These are phyloP conservation scores for Fragum sueziense DNA, from an alignment of 2,888 invertebrate species.

Conservation along the genomic window DNA sequence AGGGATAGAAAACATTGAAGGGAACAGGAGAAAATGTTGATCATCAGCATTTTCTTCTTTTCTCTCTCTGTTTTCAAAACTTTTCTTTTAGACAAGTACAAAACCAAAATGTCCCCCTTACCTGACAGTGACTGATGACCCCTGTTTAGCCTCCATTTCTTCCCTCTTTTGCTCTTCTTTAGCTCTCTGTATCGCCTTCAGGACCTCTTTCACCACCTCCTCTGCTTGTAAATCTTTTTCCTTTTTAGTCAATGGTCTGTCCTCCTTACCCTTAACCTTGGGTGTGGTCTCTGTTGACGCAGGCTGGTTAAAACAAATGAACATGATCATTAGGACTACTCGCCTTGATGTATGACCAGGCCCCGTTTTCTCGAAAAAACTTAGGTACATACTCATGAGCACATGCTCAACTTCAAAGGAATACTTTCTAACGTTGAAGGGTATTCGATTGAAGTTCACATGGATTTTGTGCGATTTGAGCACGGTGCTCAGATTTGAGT, in stretches of 20 bases:
- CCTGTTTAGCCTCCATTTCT: conserved; percentile 36
- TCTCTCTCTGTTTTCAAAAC: not conserved
- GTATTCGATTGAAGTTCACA: too few species aligned
- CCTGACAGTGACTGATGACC: conserved; percentile 66
- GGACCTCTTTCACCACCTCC: conserved; percentile 70
- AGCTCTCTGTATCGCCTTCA: conserved; percentile 66
- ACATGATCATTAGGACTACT: too few species aligned
- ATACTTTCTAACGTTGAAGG: too few species aligned
- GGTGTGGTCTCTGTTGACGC: conserved; percentile 38
- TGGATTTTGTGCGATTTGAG: too few species aligned
- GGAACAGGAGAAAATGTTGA: too few species aligned
- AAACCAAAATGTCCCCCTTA: conserved; percentile 27
- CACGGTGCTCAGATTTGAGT: too few species aligned
- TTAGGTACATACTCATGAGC: too few species aligned
- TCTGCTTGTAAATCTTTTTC: conserved; percentile 60
- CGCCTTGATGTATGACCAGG: too few species aligned
- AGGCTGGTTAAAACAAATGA: too few species aligned
- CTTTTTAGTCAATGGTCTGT: conserved; percentile 61
- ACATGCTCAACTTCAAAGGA: too few species aligned
- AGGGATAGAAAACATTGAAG: not conserved
- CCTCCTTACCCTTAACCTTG: conserved; percentile 57
- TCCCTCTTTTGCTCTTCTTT: conserved; percentile 60
- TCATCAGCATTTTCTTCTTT: not conserved
- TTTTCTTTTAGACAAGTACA: not conserved
- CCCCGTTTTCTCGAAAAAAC: too few species aligned